These are phyloP conservation scores for Oxygymnocypris stewartii DNA, from an alignment of 2,113 vertebrate species.

Conservation along the genomic window DNA sequence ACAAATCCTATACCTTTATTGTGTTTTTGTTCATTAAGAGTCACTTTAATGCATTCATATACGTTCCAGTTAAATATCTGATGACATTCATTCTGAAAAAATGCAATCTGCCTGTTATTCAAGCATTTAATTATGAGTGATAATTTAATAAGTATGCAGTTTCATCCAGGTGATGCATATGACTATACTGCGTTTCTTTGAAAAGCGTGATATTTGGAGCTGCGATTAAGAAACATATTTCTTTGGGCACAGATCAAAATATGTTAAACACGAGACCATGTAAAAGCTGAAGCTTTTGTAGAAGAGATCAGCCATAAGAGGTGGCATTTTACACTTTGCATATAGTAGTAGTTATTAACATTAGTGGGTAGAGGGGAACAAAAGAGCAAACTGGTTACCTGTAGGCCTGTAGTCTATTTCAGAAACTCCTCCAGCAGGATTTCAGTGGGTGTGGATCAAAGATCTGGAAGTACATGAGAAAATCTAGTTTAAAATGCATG, in stretches of 20 bases:
- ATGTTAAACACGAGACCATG: neutral
- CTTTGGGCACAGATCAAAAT: neutral
- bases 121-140: no score
- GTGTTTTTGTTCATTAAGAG: neutral
- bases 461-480: neutral
- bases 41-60: neutral
- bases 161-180: neutral
- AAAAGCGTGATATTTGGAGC: neutral
- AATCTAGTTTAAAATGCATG: neutral
- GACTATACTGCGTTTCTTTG: neutral
- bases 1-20: neutral
- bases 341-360: conserved; percentile 40
- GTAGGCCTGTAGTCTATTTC: conserved; percentile 9
- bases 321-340: conserved; percentile 40
- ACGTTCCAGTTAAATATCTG: neutral
- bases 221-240: neutral
- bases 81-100: neutral
- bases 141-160: no score
- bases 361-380: conserved; percentile 36
- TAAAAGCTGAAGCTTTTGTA: neutral
- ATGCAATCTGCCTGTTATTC: neutral
- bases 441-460: conserved; percentile 12
- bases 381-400: conserved; percentile 39
- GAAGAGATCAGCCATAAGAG: conserved; percentile 13
- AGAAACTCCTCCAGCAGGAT: neutral